Evolutionary conservation across 2,888 invertebrate genomes (phyloP), one percentile per base, ranked within the genome.

Genomic region (Caenorhabditis panamensis): DNA sequence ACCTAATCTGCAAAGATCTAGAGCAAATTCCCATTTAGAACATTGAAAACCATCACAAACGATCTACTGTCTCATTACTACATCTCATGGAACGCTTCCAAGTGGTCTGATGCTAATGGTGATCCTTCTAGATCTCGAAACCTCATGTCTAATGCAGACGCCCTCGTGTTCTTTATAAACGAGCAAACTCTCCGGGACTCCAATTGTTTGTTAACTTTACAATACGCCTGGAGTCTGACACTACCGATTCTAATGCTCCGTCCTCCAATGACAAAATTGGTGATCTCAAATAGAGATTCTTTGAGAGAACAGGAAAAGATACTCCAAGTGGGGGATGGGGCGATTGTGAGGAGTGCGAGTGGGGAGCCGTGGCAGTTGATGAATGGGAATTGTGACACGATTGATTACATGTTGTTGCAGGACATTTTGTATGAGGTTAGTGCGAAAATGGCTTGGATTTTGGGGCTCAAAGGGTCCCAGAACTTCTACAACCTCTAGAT

Each of bases 171-270:
- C 72, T 86, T 87, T 62, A 82, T 88, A 41, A 88, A 86, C 49
- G 86, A 86, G 64, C 84, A 84, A 78, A 88, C 88, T 9, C 76
- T 88, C 13, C 79, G 78, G 1, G 86, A 88, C 67, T 18, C 28
- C 11, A 83, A 83, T n/a, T 88, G 86, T 56, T 81, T 88, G 1
- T 72, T 84, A 22, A 81, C 82, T 6, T 81, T 88, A 20, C 87
- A 88, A 61, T 85, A 82, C 44, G 87, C 87, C 9, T 88, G 86
- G 86, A 79, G 85, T n/a, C 72, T 87, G 16, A 84, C 78, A 71
- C 76, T 86, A 13, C 88, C 88, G 3, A 80, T 88, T 22, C 61
- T 86, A 9, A 85, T 88, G 84, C 64, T 88, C 0, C 79, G 87
- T 16, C 87, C 87, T 11, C 87, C 88, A 0, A 75, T 82, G 49